These are phyloP conservation scores for Melanotaenia pygmaea DNA, from an alignment of 2,797 vertebrate species.

Conservation along the genomic window DNA sequence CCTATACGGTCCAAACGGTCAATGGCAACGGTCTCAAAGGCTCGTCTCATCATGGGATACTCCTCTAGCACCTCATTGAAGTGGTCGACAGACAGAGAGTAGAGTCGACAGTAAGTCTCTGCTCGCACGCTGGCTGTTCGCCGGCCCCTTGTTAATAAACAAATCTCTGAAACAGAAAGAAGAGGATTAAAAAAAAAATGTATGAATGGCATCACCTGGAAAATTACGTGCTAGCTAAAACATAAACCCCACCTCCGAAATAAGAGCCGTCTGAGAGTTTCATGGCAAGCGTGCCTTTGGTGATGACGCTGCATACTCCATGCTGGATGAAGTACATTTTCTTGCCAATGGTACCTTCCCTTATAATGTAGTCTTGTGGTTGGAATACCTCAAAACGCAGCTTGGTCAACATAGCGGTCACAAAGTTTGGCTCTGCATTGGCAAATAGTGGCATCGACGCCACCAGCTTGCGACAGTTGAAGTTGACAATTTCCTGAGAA, in stretches of 20 bases:
- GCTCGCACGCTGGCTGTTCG: slow-evolving; percentile 92
- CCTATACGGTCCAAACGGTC: slow-evolving; percentile 94
- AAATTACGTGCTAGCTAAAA: neutral
- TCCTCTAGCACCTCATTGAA: slow-evolving; percentile 96
- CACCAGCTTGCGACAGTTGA: slow-evolving; percentile 95
- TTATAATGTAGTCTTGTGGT: slow-evolving; percentile 92
- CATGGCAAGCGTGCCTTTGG: slow-evolving; percentile 94
- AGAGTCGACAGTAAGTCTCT: slow-evolving; percentile 92
- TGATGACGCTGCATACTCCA: slow-evolving; percentile 92
- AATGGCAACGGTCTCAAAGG: slow-evolving; percentile 94
- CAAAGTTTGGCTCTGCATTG: slow-evolving; percentile 94
- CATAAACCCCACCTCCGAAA: slow-evolving; percentile 87
- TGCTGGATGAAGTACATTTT: slow-evolving; percentile 99
- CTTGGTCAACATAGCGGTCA: slow-evolving; percentile 94
- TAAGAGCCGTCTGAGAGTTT: slow-evolving; percentile 94
- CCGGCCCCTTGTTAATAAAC: slow-evolving; percentile 90
- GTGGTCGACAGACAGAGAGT: slow-evolving; percentile 93
- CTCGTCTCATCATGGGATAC: slow-evolving; percentile 95
- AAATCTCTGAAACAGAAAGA: slow-evolving; percentile 85
- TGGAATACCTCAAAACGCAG: slow-evolving; percentile 95
- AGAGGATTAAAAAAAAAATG: slow-evolving; percentile 10
- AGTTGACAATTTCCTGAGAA: slow-evolving; percentile 93
- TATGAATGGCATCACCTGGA: neutral
- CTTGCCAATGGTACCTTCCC: slow-evolving; percentile 94
- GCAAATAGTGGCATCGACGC: slow-evolving; percentile 95